These are phyloP conservation scores for Globia sparganii DNA, from an alignment of 2,888 invertebrate species.

Conservation along the genomic window DNA sequence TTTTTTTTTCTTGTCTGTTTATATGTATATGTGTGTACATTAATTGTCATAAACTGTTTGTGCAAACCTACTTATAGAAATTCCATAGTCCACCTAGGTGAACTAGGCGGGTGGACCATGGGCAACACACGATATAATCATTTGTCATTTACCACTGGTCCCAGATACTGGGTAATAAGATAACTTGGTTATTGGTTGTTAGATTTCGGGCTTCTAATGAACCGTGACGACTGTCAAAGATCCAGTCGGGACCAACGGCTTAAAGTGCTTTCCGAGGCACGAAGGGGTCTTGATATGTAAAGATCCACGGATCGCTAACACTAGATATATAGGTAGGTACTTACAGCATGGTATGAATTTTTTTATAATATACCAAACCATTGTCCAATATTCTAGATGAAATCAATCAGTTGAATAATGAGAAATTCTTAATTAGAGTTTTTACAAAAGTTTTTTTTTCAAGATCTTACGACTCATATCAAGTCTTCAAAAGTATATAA, in stretches of 20 bases:
- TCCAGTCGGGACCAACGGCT: not conserved
- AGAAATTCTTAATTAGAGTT: not conserved
- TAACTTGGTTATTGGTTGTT: not conserved
- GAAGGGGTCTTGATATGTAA: not conserved
- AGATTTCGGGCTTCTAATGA: not conserved
- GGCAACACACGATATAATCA: too few species aligned
- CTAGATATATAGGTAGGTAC: conserved; percentile 3
- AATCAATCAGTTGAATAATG: not conserved
- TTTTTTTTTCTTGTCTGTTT: too few species aligned
- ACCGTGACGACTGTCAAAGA: not conserved
- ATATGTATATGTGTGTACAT: too few species aligned
- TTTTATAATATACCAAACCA: conserved; percentile 1
- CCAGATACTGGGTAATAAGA: not conserved
- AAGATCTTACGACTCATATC: not conserved
- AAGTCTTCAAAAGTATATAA: conserved; percentile 4
- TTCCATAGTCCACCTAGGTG: too few species aligned
- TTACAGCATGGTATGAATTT: conserved; percentile 15
- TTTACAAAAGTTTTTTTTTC: not conserved
- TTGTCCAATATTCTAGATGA: not conserved
- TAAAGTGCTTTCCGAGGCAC: not conserved
- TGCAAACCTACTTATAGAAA: too few species aligned
- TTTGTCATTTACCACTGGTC: not conserved
- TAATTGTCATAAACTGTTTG: too few species aligned
- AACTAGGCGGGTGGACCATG: too few species aligned
- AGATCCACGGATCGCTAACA: not conserved